Evolutionary conservation across 2,113 vertebrate species (phyloP).

Genomic region (Pelobates fuscus): DNA sequence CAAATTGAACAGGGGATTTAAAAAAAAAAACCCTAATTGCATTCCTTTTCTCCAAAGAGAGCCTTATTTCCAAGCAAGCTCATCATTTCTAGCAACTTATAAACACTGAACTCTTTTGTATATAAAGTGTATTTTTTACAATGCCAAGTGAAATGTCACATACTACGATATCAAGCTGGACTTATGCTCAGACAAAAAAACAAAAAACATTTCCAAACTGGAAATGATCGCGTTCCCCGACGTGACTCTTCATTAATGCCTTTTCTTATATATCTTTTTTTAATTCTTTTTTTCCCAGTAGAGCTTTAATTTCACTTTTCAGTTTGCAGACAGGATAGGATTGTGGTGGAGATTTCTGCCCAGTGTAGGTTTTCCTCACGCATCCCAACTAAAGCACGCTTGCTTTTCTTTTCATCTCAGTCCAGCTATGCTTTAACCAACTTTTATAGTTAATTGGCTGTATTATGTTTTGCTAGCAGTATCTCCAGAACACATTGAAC

Average conservation of each 20-base stretch:
- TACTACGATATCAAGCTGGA: slow-evolving; percentile 14
- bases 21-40: neutral
- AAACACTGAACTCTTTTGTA: slow-evolving; percentile 38
- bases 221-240: too few species aligned
- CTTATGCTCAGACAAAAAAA: neutral
- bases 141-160: slow-evolving; percentile 36
- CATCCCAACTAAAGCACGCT: slow-evolving; percentile 9
- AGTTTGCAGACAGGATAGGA: too few species aligned
- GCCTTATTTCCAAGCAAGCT: slow-evolving; percentile 9
- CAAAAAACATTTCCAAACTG: too few species aligned
- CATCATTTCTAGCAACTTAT: slow-evolving; percentile 24
- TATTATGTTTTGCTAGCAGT: slow-evolving; percentile 13
- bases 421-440: slow-evolving; percentile 22
- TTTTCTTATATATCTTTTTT: too few species aligned
- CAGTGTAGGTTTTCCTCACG: slow-evolving; percentile 2
- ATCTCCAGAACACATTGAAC: slow-evolving; percentile 18
- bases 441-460: slow-evolving; percentile 30
- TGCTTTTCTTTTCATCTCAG: neutral
- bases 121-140: slow-evolving; percentile 39
- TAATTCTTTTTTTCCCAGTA: too few species aligned
- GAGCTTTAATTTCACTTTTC: too few species aligned
- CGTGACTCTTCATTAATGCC: too few species aligned
- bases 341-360: neutral
- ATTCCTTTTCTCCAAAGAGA: slow-evolving; percentile 7
- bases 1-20: neutral